phyloP scores from a whole-genome alignment of 2,113 vertebrate genomes.

The Sinocyclocheilus rhinocerous region DNA sequence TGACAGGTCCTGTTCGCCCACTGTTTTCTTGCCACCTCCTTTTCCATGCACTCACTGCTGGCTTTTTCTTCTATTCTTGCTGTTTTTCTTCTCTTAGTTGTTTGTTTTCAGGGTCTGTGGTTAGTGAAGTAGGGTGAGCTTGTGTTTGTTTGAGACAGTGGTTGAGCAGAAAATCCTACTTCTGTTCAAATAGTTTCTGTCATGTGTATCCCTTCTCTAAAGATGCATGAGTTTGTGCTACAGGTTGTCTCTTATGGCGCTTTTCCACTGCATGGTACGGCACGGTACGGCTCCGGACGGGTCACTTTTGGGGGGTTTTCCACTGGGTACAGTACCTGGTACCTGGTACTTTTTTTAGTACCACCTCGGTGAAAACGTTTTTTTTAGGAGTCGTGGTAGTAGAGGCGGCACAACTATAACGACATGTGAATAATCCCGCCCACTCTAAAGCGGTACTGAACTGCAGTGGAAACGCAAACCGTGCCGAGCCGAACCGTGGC shows the following conservation, averaged over 20 bases:
- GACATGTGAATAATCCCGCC: no score
- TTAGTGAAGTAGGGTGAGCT: slow-evolving; percentile 48
- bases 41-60: slow-evolving; percentile 1
- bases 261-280: no score
- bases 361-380: no score
- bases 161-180: background rate
- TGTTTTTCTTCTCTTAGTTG: slow-evolving; percentile 51
- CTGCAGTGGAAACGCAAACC: no score
- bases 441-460: no score
- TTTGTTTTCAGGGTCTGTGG: slow-evolving; percentile 65
- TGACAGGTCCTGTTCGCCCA: background rate
- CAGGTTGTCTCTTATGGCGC: background rate
- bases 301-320: no score
- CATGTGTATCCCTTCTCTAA: background rate
- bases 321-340: no score
- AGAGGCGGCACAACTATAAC: no score
- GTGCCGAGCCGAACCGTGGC: no score
- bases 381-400: no score
- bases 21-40: background rate
- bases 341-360: no score
- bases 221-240: background rate
- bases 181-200: background rate
- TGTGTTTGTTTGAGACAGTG: slow-evolving; percentile 47
- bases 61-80: background rate
- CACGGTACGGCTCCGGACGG: no score